These are phyloP conservation scores for Acrobasis repandana DNA, from an alignment of 2,888 invertebrate species.

Conservation along the genomic window DNA sequence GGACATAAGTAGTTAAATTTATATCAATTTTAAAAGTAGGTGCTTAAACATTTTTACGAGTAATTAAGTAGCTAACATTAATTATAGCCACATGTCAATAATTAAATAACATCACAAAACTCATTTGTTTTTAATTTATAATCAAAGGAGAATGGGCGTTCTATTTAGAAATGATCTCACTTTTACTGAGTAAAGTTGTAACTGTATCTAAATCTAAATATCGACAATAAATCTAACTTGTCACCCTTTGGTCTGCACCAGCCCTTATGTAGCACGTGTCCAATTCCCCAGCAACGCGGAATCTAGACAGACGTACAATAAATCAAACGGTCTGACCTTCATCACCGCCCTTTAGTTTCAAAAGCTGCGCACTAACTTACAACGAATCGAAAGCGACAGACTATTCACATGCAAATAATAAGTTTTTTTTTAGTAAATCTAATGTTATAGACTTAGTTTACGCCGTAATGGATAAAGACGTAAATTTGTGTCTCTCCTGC, in stretches of 20 bases:
- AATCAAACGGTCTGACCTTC: neutral
- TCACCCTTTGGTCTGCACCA: neutral
- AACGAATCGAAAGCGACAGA: neutral
- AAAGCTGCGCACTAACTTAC: neutral
- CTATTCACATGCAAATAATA: neutral
- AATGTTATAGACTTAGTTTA: neutral
- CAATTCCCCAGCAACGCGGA: neutral
- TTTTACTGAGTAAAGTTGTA: too few relatives aligned
- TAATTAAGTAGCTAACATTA: too few relatives aligned
- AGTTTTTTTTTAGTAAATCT: neutral
- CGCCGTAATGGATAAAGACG: conserved; percentile 5
- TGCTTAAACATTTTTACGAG: too few relatives aligned
- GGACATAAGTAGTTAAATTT: too few relatives aligned
- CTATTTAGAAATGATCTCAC: too few relatives aligned
- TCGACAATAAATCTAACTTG: too few relatives aligned
- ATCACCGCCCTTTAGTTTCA: neutral
- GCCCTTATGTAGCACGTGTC: neutral
- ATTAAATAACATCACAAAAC: too few relatives aligned
- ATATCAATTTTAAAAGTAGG: too few relatives aligned
- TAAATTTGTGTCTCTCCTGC: neutral
- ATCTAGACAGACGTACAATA: neutral
- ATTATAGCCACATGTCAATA: too few relatives aligned
- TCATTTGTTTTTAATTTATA: too few relatives aligned
- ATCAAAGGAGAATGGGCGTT: too few relatives aligned
- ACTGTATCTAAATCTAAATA: too few relatives aligned